phyloP scores from a whole-genome alignment of 2,888 invertebrate genomes.

The Drosophila borealis region DNA sequence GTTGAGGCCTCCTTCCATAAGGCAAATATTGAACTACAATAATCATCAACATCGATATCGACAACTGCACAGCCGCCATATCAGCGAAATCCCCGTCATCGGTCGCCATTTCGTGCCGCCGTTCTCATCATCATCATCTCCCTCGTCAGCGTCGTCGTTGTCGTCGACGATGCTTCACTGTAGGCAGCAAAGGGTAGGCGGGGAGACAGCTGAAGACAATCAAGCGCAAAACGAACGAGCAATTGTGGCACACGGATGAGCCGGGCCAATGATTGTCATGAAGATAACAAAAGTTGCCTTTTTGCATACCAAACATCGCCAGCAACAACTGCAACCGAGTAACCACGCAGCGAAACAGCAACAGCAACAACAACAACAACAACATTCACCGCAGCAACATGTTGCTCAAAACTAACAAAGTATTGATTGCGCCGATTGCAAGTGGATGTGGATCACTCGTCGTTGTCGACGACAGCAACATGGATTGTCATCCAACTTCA shows the following conservation, averaged over 20 bases:
- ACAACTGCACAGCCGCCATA: constrained; percentile 60
- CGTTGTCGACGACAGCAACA: constrained; percentile 73
- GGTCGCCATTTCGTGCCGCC: constrained; percentile 68
- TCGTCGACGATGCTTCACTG: constrained; percentile 14
- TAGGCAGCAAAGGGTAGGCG: constrained; percentile 24
- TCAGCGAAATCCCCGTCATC: constrained; percentile 57
- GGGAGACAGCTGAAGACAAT: constrained; percentile 64
- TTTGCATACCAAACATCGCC: constrained; percentile 78
- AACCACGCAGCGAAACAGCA: constrained; percentile 22
- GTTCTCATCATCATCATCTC: constrained; percentile 57
- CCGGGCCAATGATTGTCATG: constrained; percentile 76
- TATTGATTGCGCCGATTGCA: constrained; percentile 80
- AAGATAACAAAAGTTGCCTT: constrained; percentile 81
- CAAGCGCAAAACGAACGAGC: constrained; percentile 79
- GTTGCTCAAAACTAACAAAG: constrained; percentile 78
- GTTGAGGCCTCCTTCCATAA: constrained; percentile 66
- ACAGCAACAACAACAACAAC: constrained; percentile 44
- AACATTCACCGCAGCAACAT: constrained; percentile 66
- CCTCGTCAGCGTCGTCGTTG: constrained; percentile 24
- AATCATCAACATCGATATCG: constrained; percentile 71
- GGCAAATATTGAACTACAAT: constrained; percentile 81
- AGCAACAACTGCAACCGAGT: constrained; percentile 42
- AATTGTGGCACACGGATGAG: constrained; percentile 80
- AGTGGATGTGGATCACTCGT: constrained; percentile 77
- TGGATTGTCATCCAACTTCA: constrained; percentile 73